A percentile compares a stretch with the other conserved stretches of the same genome.
These are phyloP conservation scores for Dicranocentrus wangi DNA, from an alignment of 2,888 invertebrate genomes.

Conservation along the genomic window DNA sequence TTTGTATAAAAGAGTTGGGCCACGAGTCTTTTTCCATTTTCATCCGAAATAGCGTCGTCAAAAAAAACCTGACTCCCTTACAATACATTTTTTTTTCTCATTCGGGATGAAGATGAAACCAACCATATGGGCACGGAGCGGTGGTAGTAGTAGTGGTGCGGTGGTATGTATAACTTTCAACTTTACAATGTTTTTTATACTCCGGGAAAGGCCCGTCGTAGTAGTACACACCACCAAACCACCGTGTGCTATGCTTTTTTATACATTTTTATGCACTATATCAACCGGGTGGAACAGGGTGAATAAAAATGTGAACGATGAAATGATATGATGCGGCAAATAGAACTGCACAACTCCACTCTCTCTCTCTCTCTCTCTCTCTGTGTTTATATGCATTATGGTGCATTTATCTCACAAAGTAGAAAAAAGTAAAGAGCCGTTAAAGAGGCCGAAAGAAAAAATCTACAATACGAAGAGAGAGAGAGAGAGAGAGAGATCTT, in stretches of 20 bases:
- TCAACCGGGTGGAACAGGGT: conserved; percentile 28
- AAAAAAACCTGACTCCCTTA: too few relatives aligned
- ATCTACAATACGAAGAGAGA: conserved; percentile 30
- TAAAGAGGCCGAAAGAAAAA: conserved; percentile 48
- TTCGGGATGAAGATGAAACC: conserved; percentile 36
- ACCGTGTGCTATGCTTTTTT: too few relatives aligned
- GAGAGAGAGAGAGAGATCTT: too few relatives aligned
- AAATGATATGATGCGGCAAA: conserved; percentile 68
- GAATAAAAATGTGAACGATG: conserved; percentile 64
- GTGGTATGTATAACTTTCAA: conserved; percentile 26
- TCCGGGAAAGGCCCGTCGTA: too few relatives aligned
- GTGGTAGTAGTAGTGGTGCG: conserved; percentile 39
- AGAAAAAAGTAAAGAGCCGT: conserved; percentile 56
- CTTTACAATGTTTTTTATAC: too few relatives aligned
- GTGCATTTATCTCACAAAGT: conserved; percentile 53
- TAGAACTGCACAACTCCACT: conserved; percentile 50
- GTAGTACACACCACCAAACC: too few relatives aligned
- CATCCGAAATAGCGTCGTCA: conserved; percentile 18
- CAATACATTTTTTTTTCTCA: too few relatives aligned
- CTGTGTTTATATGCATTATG: conserved; percentile 46
- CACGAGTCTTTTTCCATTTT: conserved; percentile 57
- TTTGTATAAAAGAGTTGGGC: conserved; percentile 72
- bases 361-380: conserved; percentile 11
- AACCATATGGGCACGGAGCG: conserved; percentile 61
- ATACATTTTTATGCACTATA: too few relatives aligned